Conservation (phyloP, 2,113 vertebrate species). For the Steatornis caripensis region DNA sequence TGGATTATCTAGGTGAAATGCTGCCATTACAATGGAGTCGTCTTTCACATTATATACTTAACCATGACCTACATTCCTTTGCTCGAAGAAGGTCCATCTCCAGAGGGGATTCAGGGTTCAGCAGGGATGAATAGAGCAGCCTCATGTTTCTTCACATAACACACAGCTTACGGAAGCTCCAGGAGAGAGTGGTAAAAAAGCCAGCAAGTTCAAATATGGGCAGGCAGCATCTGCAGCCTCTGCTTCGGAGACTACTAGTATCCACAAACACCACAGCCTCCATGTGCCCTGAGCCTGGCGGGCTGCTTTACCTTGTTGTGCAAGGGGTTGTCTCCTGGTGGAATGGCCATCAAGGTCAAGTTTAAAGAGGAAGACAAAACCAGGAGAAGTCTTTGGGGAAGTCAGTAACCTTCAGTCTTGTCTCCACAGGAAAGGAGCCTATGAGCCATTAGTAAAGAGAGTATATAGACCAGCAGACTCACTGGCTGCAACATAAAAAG, state of each 20-base stretch:
- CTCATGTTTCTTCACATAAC: not conserved
- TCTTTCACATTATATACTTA: slow-evolving; percentile 5
- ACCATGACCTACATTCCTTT: slow-evolving; percentile 16
- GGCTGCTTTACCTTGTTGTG: not conserved
- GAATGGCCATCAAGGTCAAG: not conserved
- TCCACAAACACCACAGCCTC: not conserved
- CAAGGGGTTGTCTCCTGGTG: not conserved
- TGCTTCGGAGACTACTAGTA: not conserved
- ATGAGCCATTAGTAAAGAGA: not conserved
- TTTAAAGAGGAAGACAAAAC: not conserved
- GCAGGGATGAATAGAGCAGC: not conserved
- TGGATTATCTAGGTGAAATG: slow-evolving; percentile 8
- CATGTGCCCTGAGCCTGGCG: rapidly evolving
- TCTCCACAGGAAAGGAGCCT: not conserved
- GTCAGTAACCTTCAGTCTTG: not conserved
- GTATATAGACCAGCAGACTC: not conserved
- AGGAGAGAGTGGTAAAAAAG: not conserved
- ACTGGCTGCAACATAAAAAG: not conserved
- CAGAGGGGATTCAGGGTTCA: not conserved
- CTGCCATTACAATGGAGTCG: not conserved
- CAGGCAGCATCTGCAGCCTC: not conserved
- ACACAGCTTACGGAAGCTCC: not conserved
- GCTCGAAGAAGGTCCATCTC: not conserved
- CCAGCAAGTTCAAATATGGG: not conserved
- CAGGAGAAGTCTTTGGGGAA: not conserved